Conservation (phyloP, 2,113 vertebrate species). For the Plecotus auritus region DNA sequence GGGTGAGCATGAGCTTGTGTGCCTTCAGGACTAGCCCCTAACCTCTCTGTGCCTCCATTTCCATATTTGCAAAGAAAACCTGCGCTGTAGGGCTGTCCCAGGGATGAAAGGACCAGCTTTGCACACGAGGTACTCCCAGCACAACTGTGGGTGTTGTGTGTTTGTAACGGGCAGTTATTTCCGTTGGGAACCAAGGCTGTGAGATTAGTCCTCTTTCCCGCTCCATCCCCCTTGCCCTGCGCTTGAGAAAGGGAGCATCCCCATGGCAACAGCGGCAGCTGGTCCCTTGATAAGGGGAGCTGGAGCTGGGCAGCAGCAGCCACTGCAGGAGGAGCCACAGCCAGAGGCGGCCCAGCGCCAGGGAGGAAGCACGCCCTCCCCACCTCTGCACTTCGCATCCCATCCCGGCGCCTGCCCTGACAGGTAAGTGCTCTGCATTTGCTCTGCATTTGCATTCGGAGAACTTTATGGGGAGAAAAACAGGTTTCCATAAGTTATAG, state of each 20-base stretch:
- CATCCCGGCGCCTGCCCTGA: neutral
- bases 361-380: neutral
- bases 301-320: conserved; percentile 18
- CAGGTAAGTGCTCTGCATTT: conserved; percentile 76
- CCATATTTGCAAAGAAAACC: neutral
- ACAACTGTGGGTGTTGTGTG: neutral
- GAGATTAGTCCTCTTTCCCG: conserved; percentile 30
- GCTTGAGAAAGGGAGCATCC: conserved; percentile 68
- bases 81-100: neutral
- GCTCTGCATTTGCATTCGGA: conserved; percentile 15
- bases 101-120: neutral
- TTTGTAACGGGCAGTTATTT: neutral
- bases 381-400: neutral
- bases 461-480: conserved; percentile 1
- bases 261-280: conserved; percentile 71
- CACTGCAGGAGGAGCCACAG: conserved; percentile 11
- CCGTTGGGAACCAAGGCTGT: neutral
- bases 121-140: neutral
- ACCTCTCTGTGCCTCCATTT: neutral
- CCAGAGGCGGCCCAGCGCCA: neutral
- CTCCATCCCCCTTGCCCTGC: conserved; percentile 70
- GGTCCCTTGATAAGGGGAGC: conserved; percentile 77
- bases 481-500: conserved; percentile 12
- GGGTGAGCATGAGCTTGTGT: neutral
- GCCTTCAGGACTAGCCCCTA: neutral